Base-by-base conservation (phyloP, 2,113 vertebrate genomes). In the Xiphorhynchus elegans region DNA sequence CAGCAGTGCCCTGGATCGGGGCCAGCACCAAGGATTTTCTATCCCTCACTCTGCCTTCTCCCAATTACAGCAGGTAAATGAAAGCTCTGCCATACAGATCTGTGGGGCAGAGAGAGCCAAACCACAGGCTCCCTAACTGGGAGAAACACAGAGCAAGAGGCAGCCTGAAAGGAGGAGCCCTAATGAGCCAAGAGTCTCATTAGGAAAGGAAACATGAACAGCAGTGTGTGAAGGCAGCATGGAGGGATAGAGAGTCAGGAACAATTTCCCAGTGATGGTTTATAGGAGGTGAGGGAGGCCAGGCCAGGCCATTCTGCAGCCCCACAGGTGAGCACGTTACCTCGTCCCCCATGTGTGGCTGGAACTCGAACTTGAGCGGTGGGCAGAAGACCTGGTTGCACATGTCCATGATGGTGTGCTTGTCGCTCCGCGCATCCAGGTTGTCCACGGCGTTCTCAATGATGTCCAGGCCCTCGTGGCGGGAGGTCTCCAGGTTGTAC, bases 351-450 rank as follows among this genome's bases (percentile, higher is more conserved):
- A 99, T 99, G 97, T 99, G 99, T 3, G 99, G 99, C 97, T 99
- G 98, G 97, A 99, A 99, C 97, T 99, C 99, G 6, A 99, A 99
- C 96, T 99, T 99, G 91, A 99, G 99, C 0, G 99, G 99, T 1
- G 99, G 99, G 87, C 99, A 99, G 98, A 99, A 99, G 97, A 99
- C 99, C 97, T 99, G 99, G 98, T 99, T 99, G 97, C 99, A 99
- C 98, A 99, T 99, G 97, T 99, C 99, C 99, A 99, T 99, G 96
- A 99, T 97, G 24, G 99, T 99, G 98, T 99, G 99, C 97, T 99
- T 99, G 98, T 99, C 99, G 2, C 99, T 99, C 29, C 99, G 98
- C 1, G 99, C 99, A 60, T 99, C 99, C 97, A 99, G 97, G 98
- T 98, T 99, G 97, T 99, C 99, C 97, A 99, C 99, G 0, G 99